Evolutionary conservation across 2,113 vertebrate species (phyloP), one percentile per base, ranked within the genome.

Genomic region (Galemys pyrenaicus): DNA sequence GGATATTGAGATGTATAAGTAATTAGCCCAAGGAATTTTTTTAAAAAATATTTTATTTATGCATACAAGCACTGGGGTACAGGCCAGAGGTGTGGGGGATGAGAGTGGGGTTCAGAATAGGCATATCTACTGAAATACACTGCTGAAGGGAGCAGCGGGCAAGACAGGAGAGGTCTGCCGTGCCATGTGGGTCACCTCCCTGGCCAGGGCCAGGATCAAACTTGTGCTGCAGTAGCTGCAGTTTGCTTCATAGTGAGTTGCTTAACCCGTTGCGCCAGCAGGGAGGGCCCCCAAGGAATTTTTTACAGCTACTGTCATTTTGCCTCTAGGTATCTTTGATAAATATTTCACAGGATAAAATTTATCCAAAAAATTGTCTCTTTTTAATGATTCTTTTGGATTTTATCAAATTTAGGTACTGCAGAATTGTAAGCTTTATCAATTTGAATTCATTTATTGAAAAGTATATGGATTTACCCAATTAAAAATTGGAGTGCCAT

Each of bases 361-460:
- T 6, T 56, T 26, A 82, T 37, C 24, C 41, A 46, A 70, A 79
- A 44, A 90, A 22, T 58, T 37, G 11, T 49, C 16, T 80, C 19
- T 85, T 86, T 84, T 96, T 89, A 28, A 35, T 56, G 15, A 73
- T 74, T 83, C 28, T 89, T 92, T 67, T 54, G 30, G 71, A 92
- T 82, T 32, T 74, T 39, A 90, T 28, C 65, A 87, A 79, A 89
- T 89, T 83, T 92, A 44, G 30, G 51, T 86, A 74, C 22, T 82
- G 8, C 1, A 85, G 85, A 92, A 87, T 73, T 60, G 28, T 78
- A 78, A 62, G 16, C 11, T 77, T 77, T 65, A 80, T 81, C 65
- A 65, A 24, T 71, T 82, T 92, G 17, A 95, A 56, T 44, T 54
- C 65, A 83, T 60, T 83, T 87, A 54, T 17, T 78, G 49, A 78